A percentile compares a stretch with the other conserved stretches of the same genome.
Conservation (phyloP, 2,113 vertebrate species). For the Pachycephala philippinensis region DNA sequence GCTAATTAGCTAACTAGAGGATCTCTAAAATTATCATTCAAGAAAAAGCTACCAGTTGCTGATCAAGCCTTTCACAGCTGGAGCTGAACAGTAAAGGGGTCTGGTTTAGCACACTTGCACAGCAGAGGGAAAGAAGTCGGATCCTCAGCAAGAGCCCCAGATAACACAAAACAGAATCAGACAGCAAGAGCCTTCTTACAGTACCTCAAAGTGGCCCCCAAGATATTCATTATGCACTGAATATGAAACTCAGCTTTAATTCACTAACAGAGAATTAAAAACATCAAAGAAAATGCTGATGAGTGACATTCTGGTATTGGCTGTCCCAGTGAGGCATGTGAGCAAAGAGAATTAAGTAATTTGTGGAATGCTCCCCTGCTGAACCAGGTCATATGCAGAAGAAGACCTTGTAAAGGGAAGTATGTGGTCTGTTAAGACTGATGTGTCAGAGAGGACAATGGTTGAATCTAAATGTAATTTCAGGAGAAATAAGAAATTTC, state of each 20-base stretch:
- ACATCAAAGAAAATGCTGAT: slow-evolving; percentile 15
- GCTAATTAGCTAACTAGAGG: neutral
- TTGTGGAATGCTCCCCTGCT: neutral
- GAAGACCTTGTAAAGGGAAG: neutral
- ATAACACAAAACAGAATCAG: neutral
- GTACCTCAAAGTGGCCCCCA: neutral
- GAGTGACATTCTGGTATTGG: neutral
- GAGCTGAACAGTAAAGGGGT: neutral
- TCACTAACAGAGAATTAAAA: slow-evolving; percentile 22
- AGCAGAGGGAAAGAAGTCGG: neutral
- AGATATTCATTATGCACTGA: slow-evolving; percentile 6
- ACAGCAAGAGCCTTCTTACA: neutral
- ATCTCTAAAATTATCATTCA: neutral
- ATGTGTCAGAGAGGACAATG: neutral
- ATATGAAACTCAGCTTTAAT: slow-evolving; percentile 1
- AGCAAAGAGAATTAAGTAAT: neutral
- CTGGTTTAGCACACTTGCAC: neutral
- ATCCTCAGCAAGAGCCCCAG: neutral
- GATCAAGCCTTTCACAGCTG: neutral
- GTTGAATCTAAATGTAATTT: neutral
- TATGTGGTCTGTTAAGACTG: neutral
- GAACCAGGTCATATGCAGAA: neutral
- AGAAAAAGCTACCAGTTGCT: neutral
- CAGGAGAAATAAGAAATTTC: neutral
- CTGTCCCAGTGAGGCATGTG: neutral